Percentiles rank a stretch among this genome's conserved stretches.
phyloP scores from a whole-genome alignment of 2,797 vertebrate species.

The Alca torda region DNA sequence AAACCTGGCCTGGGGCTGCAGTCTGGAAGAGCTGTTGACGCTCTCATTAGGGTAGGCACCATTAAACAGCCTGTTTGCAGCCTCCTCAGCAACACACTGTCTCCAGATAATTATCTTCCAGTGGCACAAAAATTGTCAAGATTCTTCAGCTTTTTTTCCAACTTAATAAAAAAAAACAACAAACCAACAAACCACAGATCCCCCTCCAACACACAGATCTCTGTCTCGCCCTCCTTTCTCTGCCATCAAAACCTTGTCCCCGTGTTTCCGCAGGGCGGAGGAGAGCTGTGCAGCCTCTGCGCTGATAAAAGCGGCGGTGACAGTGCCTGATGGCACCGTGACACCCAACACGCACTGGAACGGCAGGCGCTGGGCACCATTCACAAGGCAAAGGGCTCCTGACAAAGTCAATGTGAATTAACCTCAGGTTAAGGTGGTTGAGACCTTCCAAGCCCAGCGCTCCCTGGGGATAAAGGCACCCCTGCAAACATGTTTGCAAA shows the following conservation, averaged over 20 bases:
- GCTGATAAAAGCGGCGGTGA: background rate
- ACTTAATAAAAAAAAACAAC: background rate
- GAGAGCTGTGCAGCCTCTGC: background rate
- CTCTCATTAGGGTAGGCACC: constrained; percentile 67
- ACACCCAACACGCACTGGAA: fast-evolving
- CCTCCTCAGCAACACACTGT: constrained; percentile 47
- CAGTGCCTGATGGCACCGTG: background rate
- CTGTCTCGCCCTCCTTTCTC: background rate
- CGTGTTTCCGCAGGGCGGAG: background rate
- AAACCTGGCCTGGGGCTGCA: constrained; percentile 51
- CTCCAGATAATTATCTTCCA: constrained; percentile 70
- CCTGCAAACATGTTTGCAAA: background rate
- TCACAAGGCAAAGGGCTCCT: background rate
- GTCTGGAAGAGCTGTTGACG: constrained; percentile 50
- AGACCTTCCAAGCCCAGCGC: background rate
- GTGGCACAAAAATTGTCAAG: constrained; percentile 35
- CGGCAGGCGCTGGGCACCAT: background rate
- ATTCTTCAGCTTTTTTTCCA: constrained; percentile 31
- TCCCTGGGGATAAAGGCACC: background rate
- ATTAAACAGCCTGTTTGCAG: constrained; percentile 52
- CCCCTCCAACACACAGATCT: background rate
- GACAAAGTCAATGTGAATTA: background rate
- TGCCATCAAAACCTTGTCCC: background rate
- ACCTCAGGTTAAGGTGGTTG: background rate
- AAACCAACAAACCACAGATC: background rate